These are phyloP conservation scores for Lophotis ruficrista DNA, from an alignment of 2,113 vertebrate genomes.

Conservation along the genomic window DNA sequence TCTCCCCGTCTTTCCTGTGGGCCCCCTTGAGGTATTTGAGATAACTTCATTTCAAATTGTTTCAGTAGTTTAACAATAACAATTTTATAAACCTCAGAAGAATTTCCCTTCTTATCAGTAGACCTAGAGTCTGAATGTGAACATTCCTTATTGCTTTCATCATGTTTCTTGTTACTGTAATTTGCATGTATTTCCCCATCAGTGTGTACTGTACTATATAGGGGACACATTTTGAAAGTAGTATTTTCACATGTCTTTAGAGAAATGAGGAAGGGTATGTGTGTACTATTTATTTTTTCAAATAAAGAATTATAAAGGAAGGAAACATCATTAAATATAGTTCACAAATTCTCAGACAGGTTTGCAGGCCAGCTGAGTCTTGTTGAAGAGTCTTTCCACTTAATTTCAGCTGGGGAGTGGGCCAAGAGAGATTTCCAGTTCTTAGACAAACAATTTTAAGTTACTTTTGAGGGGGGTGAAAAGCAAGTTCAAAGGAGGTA, in stretches of 20 bases:
- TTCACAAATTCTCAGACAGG: conserved; percentile 50
- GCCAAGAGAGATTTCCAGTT: conserved; percentile 37
- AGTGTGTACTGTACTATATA: background rate
- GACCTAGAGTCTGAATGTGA: background rate
- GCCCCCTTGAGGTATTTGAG: no score
- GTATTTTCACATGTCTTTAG: background rate
- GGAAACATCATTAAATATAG: conserved; percentile 6
- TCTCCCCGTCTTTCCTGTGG: no score
- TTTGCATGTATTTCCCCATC: background rate
- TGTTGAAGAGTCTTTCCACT: conserved; percentile 43
- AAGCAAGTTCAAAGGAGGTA: conserved; percentile 43
- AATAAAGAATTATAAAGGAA: background rate
- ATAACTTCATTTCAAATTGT: background rate
- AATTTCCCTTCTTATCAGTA: background rate
- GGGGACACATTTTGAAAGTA: background rate
- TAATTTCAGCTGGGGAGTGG: conserved; percentile 55
- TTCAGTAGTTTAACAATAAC: background rate
- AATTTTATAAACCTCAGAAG: background rate
- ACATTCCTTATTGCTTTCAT: background rate
- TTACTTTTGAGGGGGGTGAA: background rate
- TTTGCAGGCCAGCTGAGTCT: conserved; percentile 60
- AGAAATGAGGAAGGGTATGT: background rate
- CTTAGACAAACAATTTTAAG: conserved; percentile 49
- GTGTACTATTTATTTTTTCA: background rate
- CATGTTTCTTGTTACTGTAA: background rate